A percentile compares a stretch with the other conserved stretches of the same genome.
Evolutionary conservation across 1,140 invertebrate genomes (phyloP).

Genomic region (Drosophila carrolli): DNA sequence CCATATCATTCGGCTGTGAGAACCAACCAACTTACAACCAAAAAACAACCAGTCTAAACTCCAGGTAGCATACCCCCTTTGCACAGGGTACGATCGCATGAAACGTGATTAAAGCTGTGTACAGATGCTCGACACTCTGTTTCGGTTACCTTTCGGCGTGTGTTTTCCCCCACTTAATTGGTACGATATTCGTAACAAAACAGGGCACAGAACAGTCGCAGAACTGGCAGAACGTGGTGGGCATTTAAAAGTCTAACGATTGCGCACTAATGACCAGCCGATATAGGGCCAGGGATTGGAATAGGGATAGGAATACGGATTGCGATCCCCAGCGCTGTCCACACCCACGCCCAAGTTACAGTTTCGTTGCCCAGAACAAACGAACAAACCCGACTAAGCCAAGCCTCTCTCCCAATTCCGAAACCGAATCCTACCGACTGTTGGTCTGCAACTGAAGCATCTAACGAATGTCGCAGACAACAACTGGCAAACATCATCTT

Average conservation of each 20-base stretch:
- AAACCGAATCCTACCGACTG: constrained; percentile 45
- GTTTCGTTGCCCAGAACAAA: background rate
- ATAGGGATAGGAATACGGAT: constrained; percentile 22
- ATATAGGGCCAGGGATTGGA: constrained; percentile 57
- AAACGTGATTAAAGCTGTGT: constrained; percentile 68
- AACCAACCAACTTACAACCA: no score
- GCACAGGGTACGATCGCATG: constrained; percentile 22
- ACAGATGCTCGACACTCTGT: constrained; percentile 31
- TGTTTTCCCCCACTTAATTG: constrained; percentile 68
- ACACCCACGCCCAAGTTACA: constrained; percentile 35
- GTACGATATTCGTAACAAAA: constrained; percentile 63
- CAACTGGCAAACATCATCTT: constrained; percentile 73
- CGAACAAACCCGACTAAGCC: constrained; percentile 6
- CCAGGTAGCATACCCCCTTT: background rate
- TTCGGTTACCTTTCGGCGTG: constrained; percentile 15
- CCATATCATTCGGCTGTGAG: no score
- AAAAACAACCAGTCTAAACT: no score
- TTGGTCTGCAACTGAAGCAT: constrained; percentile 35
- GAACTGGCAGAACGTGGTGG: constrained; percentile 58
- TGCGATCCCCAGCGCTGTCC: constrained; percentile 9
- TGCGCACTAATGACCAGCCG: constrained; percentile 74
- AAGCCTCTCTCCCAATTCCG: constrained; percentile 11
- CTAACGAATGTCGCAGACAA: constrained; percentile 76
- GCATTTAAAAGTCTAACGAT: constrained; percentile 78
- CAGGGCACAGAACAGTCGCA: constrained; percentile 27